Evolutionary conservation across 1,140 invertebrate species (phyloP), one percentile per base, ranked within the genome.

Genomic region (Papilio polytes): DNA sequence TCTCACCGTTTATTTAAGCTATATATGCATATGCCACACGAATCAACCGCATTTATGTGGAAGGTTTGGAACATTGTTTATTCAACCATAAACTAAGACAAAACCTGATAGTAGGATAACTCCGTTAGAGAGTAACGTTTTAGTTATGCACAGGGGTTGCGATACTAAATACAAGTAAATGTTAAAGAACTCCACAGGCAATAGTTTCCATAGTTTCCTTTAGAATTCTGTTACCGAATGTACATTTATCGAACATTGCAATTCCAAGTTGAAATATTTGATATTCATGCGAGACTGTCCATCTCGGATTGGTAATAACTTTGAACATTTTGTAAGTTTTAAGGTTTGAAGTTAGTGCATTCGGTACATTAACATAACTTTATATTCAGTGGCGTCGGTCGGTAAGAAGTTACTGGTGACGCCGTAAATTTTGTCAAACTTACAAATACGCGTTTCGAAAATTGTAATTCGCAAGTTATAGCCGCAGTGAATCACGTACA

Each of bases 321-420:
- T 87, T 80, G 72, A 85, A 86, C 84, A 86, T 90, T 91, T 91
- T 89, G 87, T 87, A 91, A 91, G 87, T 93, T 91, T 89, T 89
- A 91, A 90, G 87, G 85, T 89, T 88, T 87, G 56, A 81, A 90
- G 87, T 91, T 88, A 77, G 78, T 88, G 86, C 87, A 89, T 85
- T 87, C 83, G 78, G 85, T 80, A 85, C 84, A 94, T 94, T 93
- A 90, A 87, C 92, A 94, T 94, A 94, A 94, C 88, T 94, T 93
- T 93, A 91, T 88, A 94, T 94, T 92, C 93, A 92, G 88, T 89
- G 90, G 85, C 86, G 87, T 83, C 84, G 90, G 88, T 83, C 84
- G 90, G 88, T 86, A 88, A 82, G 82, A 90, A 93, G 83, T 94
- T 90, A 88, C 89, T 87, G 84, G 88, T 93, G 89, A 93, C 88